Evolutionary conservation across 2,113 vertebrate genomes (phyloP).

Genomic region (Probosciger aterrimus): DNA sequence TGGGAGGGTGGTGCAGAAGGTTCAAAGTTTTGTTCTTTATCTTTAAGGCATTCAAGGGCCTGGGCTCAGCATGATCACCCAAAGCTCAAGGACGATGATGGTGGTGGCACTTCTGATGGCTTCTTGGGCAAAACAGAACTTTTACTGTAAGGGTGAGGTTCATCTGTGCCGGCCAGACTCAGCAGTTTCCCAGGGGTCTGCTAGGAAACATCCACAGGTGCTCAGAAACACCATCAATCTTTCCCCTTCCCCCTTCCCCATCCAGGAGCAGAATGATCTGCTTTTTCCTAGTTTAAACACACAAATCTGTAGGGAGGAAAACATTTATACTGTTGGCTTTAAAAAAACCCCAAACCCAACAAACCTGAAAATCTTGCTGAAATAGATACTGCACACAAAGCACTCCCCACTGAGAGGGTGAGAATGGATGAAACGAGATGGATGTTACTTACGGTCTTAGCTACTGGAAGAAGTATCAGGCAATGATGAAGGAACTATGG

Average conservation of each 20-base stretch:
- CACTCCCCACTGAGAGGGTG: not conserved
- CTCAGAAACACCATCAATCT: not conserved
- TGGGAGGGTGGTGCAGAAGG: not conserved
- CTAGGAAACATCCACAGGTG: slow-evolving; percentile 22
- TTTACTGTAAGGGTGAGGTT: not conserved
- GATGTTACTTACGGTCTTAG: not conserved
- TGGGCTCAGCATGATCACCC: not conserved
- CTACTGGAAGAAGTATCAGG: not conserved
- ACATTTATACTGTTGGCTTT: not conserved
- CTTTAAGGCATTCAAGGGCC: not conserved
- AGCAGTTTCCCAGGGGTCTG: slow-evolving; percentile 29
- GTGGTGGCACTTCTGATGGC: not conserved
- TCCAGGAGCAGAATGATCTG: not conserved
- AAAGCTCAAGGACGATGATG: not conserved
- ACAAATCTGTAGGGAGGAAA: not conserved
- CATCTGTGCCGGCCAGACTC: not conserved
- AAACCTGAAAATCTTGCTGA: slow-evolving; percentile 22
- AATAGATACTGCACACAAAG: not conserved
- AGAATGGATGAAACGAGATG: not conserved
- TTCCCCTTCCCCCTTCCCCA: not conserved
- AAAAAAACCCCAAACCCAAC: not conserved
- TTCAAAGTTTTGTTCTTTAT: not conserved
- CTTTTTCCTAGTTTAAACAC: slow-evolving; percentile 9
- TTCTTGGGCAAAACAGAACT: not conserved
- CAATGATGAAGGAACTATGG: not conserved